These are phyloP conservation scores for Pogonus chalceus DNA, from an alignment of 1,140 invertebrate species.

Conservation along the genomic window DNA sequence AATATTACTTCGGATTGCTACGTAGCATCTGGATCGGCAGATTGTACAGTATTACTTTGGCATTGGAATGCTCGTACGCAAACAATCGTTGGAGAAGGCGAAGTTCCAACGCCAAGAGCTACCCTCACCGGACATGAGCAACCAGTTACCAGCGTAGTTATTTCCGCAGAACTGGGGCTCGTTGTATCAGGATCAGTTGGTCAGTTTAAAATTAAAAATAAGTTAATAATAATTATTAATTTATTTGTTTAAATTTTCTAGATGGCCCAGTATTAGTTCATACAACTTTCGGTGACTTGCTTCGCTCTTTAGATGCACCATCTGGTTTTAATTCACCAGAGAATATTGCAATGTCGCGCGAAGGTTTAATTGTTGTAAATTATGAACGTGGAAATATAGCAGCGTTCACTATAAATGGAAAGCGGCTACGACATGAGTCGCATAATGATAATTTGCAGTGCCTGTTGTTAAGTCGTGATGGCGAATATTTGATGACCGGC, in stretches of 20 bases:
- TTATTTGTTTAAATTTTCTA: conserved; percentile 33
- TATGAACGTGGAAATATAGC: conserved; percentile 87
- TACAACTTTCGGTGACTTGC: conserved; percentile 95
- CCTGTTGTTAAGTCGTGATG: conserved; percentile 89
- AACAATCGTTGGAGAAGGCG: conserved; percentile 91
- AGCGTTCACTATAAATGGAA: conserved; percentile 87
- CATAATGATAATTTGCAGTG: conserved; percentile 94
- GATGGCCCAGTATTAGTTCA: conserved; percentile 94
- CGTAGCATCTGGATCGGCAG: conserved; percentile 92
- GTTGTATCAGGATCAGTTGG: conserved; percentile 88
- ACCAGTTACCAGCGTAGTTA: conserved; percentile 86
- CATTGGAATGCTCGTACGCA: conserved; percentile 96
- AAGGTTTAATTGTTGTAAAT: conserved; percentile 92
- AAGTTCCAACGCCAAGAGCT: conserved; percentile 87
- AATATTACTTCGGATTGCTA: conserved; percentile 98
- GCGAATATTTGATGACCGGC: conserved; percentile 94
- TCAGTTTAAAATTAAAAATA: conserved; percentile 38
- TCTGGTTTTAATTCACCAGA: conserved; percentile 73
- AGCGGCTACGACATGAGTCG: conserved; percentile 73
- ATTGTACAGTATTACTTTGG: conserved; percentile 96
- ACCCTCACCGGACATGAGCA: conserved; percentile 96
- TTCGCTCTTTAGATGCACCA: conserved; percentile 79
- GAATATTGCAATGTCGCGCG: conserved; percentile 85
- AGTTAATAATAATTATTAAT: conserved; percentile 10
- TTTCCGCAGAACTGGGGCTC: conserved; percentile 95